Evolutionary conservation across 2,888 invertebrate genomes (phyloP).

Genomic region (Dromius quadrimaculatus): DNA sequence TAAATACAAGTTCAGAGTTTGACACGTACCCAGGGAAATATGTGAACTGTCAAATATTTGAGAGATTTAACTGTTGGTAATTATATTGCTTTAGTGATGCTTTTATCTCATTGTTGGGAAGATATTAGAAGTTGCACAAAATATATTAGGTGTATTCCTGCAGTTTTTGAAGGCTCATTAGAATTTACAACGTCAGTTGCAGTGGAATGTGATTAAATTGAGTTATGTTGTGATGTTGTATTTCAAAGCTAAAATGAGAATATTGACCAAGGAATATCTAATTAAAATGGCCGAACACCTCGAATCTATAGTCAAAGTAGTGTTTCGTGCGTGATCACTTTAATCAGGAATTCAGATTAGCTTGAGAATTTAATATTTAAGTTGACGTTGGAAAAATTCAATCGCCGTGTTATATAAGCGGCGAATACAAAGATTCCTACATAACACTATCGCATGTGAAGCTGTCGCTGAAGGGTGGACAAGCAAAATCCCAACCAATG

Average conservation of each 20-base stretch:
- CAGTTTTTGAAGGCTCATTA: slow-evolving; percentile 30
- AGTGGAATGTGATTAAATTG: slow-evolving; percentile 30
- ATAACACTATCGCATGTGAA: slow-evolving; percentile 8
- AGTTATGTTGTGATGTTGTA: slow-evolving; percentile 25
- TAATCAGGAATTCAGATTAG: slow-evolving; percentile 37
- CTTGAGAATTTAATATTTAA: slow-evolving; percentile 45
- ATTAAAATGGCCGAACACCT: slow-evolving; percentile 35
- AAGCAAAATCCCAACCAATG: background rate
- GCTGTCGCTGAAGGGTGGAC: slow-evolving; percentile 21
- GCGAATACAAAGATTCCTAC: slow-evolving; percentile 6
- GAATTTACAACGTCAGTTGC: slow-evolving; percentile 13
- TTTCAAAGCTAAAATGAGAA: slow-evolving; percentile 24
- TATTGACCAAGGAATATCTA: slow-evolving; percentile 41
- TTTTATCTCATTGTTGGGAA: slow-evolving; percentile 1
- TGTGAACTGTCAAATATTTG: slow-evolving; percentile 4
- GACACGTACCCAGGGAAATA: slow-evolving; percentile 20
- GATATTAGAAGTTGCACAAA: slow-evolving; percentile 12
- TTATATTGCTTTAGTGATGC: too few species aligned
- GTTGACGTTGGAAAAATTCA: slow-evolving; percentile 33
- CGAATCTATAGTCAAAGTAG: slow-evolving; percentile 12
- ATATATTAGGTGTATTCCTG: slow-evolving; percentile 28
- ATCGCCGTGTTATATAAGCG: slow-evolving; percentile 35
- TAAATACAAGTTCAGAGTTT: slow-evolving; percentile 27
- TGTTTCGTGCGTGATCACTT: slow-evolving; percentile 34
- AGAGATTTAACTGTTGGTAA: too few species aligned